Base-by-base conservation (phyloP, 2,797 vertebrate species). In the Salmo trutta region DNA sequence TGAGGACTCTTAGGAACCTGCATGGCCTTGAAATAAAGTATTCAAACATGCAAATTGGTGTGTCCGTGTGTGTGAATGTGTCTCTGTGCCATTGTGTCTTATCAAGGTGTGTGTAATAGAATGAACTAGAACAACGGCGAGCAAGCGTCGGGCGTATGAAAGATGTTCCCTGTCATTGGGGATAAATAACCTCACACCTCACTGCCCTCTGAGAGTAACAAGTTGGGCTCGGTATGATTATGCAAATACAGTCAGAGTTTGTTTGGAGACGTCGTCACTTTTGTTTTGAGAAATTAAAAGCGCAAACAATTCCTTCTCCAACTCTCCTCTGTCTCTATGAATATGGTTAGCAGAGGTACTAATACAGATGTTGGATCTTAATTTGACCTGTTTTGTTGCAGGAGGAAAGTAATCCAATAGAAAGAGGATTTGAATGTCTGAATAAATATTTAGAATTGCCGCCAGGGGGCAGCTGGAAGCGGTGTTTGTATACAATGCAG, bases 251-350 rank as follows among this genome's bases (percentile, higher is more conserved):
- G 41, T 14, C 41, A 47, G 41, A 47, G 41, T 47, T 47, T 47
- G 41, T 47, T 47, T 47, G 41, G 93, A 93, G 91, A 85, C 83
- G 82, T 84, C 86, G 83, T 47, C 10, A 87, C 88, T 93, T 93
- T 94, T 93, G 90, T 93, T 91, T 93, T 83, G 80, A 82, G 89
- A 91, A 93, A 94, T 94, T 95, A 94, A 92, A 90, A 92, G 91
- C 84, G 87, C 91, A 94, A 94, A 95, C 91, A 93, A 91, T 88
- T 84, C 81, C 84, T 79, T 82, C 75, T 24, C 75, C 76, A 65
- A 73, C 65, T 41, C 16, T 76, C 27, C 54, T 76, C 27, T 47
- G 29, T 21, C 36, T 76, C 65, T 71, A 82, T 92, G 84, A 91
- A 92, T 90, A 86, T 80, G 66, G 83, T 88, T 81, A 85, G 79